These are phyloP conservation scores for Psilopsiagon aurifrons DNA, from an alignment of 2,113 vertebrate species.

Conservation along the genomic window DNA sequence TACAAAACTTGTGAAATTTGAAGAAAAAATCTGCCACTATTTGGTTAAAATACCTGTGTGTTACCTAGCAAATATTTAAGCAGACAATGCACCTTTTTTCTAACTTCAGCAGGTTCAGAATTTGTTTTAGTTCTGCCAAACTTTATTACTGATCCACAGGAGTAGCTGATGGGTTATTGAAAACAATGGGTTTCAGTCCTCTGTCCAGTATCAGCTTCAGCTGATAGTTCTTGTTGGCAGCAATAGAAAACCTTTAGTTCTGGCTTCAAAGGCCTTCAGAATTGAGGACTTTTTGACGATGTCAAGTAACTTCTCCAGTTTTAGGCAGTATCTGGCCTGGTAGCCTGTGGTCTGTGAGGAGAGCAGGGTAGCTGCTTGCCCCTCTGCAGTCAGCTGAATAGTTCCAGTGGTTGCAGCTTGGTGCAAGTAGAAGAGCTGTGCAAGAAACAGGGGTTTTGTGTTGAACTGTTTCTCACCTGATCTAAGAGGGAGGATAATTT, in stretches of 20 bases:
- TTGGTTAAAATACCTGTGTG: not conserved
- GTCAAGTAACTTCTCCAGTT: not conserved
- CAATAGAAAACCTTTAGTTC: not conserved
- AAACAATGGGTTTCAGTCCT: not conserved
- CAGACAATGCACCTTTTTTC: not conserved
- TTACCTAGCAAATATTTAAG: not conserved
- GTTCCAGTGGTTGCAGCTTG: not conserved
- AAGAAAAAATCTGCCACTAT: not conserved
- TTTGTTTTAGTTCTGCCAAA: not conserved
- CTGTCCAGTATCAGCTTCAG: not conserved
- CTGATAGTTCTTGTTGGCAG: not conserved
- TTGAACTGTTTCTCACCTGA: not conserved
- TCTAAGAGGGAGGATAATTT: not conserved
- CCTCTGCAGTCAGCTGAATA: not conserved
- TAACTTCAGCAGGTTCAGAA: not conserved
- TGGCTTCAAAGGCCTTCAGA: not conserved
- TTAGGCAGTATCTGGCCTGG: not conserved
- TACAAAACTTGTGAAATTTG: not conserved
- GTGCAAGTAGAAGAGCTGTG: not conserved
- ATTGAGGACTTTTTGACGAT: not conserved
- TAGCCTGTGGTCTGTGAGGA: not conserved
- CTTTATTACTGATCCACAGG: not conserved
- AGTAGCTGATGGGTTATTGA: not conserved
- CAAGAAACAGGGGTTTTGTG: not conserved
- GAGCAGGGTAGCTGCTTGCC: not conserved